Evolutionary conservation across 2,888 invertebrate genomes (phyloP).

Genomic region (Gisinianus flammeolus): DNA sequence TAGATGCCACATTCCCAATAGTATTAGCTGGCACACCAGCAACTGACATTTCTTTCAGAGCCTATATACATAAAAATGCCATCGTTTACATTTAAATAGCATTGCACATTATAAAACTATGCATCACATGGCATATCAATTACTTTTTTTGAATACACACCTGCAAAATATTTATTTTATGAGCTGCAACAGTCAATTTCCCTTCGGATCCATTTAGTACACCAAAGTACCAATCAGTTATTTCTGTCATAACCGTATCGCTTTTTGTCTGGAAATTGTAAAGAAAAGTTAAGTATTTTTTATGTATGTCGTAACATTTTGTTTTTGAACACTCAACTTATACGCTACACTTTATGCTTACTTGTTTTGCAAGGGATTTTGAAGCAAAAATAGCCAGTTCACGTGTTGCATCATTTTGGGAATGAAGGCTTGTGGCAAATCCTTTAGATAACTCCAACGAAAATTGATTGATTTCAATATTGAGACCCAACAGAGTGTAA

Average conservation of each 20-base stretch:
- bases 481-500: constrained; percentile 73
- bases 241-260: constrained; percentile 19
- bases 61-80: constrained; percentile 60
- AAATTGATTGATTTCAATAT: constrained; percentile 78
- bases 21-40: constrained; percentile 71
- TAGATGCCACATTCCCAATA: constrained; percentile 68
- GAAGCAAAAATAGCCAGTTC: constrained; percentile 76
- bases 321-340: no score
- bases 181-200: constrained; percentile 85
- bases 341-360: no score
- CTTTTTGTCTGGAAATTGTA: constrained; percentile 19
- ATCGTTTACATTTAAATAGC: not conserved
- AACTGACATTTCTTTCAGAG: constrained; percentile 75
- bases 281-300: no score
- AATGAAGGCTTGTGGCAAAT: constrained; percentile 76
- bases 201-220: constrained; percentile 88
- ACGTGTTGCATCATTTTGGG: constrained; percentile 80
- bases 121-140: not conserved
- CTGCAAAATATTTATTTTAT: constrained; percentile 84
- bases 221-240: constrained; percentile 66
- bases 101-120: no score
- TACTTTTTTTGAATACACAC: constrained; percentile 62
- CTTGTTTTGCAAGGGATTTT: constrained; percentile 68
- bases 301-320: no score
- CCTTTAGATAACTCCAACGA: constrained; percentile 80